Conservation (phyloP, 1,140 invertebrate species). For the Tetranychus cinnabarinus region DNA sequence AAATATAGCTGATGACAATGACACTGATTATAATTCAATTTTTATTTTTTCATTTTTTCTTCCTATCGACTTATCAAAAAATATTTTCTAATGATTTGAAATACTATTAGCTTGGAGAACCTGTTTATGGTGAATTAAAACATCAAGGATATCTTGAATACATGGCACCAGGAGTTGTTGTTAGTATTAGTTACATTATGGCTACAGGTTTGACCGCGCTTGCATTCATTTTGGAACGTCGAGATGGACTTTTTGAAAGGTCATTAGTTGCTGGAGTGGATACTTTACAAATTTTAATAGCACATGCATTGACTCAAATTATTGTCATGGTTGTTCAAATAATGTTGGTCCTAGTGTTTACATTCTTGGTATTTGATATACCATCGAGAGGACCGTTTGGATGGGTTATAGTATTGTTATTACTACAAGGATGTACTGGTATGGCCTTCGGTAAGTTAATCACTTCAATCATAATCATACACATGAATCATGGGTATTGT, state of each 20-base stretch:
- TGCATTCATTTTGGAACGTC: slow-evolving; percentile 68
- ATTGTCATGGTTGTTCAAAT: slow-evolving; percentile 82
- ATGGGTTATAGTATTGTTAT: slow-evolving; percentile 45
- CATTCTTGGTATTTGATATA: slow-evolving; percentile 54
- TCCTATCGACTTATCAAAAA: no score
- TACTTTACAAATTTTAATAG: slow-evolving; percentile 66
- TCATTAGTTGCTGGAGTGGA: slow-evolving; percentile 51
- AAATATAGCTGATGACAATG: background rate
- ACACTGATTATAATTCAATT: background rate
- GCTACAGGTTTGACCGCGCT: slow-evolving; percentile 77
- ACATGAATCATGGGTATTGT: background rate
- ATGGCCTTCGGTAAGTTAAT: slow-evolving; percentile 47
- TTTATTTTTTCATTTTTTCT: background rate
- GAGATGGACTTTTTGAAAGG: slow-evolving; percentile 63
- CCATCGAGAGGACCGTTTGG: slow-evolving; percentile 50
- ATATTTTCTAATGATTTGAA: background rate
- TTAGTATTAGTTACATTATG: slow-evolving; percentile 83
- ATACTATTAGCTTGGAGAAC: slow-evolving; percentile 27
- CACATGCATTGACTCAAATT: slow-evolving; percentile 76
- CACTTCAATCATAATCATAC: background rate
- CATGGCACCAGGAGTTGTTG: slow-evolving; percentile 76
- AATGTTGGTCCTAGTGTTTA: slow-evolving; percentile 52
- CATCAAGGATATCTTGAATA: slow-evolving; percentile 80
- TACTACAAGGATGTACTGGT: slow-evolving; percentile 57
- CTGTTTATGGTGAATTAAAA: slow-evolving; percentile 53